Conservation (phyloP, 2,113 vertebrate species). For the Phycodurus eques region DNA sequence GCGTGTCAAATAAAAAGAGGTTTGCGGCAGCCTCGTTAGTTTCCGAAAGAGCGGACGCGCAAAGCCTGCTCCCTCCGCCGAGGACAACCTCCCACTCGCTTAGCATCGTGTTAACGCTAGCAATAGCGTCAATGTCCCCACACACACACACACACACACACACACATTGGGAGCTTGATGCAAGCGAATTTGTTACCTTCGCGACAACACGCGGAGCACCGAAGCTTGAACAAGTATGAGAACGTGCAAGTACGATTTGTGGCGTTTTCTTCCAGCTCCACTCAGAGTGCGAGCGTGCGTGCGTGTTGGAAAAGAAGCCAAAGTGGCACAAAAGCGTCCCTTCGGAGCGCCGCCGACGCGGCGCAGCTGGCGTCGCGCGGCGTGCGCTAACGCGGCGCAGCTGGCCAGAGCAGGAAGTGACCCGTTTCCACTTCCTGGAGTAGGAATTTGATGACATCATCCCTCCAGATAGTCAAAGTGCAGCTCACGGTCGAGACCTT, state of each 20-base stretch:
- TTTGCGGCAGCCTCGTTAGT: too few species aligned
- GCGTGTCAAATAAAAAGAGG: too few species aligned
- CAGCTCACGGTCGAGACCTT: not conserved
- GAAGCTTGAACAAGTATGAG: not conserved
- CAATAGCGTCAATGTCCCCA: not conserved
- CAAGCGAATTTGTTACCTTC: not conserved
- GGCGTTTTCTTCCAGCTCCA: too few species aligned
- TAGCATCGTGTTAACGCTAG: too few species aligned
- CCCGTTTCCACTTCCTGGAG: not conserved
- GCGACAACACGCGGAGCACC: not conserved
- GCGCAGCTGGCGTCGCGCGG: not conserved
- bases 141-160: conserved; percentile 12
- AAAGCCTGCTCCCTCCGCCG: not conserved
- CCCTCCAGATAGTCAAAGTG: not conserved
- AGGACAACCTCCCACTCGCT: too few species aligned
- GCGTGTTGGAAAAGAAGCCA: not conserved
- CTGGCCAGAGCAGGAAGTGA: not conserved
- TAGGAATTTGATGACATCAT: not conserved
- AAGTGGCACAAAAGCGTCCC: conserved; percentile 3
- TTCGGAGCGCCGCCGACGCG: not conserved
- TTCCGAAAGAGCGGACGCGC: too few species aligned
- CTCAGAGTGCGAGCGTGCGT: not conserved
- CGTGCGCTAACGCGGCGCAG: conserved; percentile 2
- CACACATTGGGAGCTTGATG: not conserved
- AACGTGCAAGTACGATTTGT: too few species aligned